Evolutionary conservation across 2,888 invertebrate genomes (phyloP).

Genomic region (Cordilura impudica): DNA sequence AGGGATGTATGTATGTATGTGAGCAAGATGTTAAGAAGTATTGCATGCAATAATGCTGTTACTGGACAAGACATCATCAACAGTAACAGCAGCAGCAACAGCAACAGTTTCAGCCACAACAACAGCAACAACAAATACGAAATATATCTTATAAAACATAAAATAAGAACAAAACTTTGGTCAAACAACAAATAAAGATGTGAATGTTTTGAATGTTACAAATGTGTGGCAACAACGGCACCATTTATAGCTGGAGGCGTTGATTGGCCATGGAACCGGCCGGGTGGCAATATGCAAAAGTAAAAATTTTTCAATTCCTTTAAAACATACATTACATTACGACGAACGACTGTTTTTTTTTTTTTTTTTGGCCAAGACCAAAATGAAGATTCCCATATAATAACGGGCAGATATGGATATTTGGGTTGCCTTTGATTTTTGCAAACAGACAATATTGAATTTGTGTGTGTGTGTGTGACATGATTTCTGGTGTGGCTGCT

Average conservation of each 20-base stretch:
- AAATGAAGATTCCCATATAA: not conserved
- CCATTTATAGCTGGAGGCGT: constrained; percentile 68
- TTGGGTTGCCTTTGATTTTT: too few relatives aligned
- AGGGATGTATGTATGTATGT: too few relatives aligned
- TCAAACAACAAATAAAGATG: constrained; percentile 59
- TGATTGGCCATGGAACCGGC: constrained; percentile 71
- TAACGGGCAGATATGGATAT: too few relatives aligned
- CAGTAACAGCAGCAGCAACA: constrained; percentile 18
- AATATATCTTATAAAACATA: not conserved
- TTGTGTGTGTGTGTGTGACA: not conserved
- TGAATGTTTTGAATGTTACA: constrained; percentile 61
- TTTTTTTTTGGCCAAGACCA: constrained; percentile 40
- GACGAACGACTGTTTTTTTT: constrained; percentile 12
- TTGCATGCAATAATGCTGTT: constrained; percentile 70
- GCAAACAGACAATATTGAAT: too few relatives aligned
- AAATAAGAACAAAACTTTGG: not conserved
- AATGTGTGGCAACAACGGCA: constrained; percentile 62
- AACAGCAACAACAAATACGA: constrained; percentile 18
- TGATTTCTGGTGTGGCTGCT: constrained; percentile 9
- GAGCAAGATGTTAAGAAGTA: too few relatives aligned
- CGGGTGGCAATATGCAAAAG: constrained; percentile 70
- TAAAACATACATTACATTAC: not conserved
- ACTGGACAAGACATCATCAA: constrained; percentile 65
- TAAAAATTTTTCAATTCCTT: constrained; percentile 42
- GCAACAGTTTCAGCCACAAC: constrained; percentile 26